Evolutionary conservation across 37 sponge, comb jelly and placozoan genomes (phyloP), one percentile per base, ranked within the genome.

Genomic region (Axinella damicornis): DNA sequence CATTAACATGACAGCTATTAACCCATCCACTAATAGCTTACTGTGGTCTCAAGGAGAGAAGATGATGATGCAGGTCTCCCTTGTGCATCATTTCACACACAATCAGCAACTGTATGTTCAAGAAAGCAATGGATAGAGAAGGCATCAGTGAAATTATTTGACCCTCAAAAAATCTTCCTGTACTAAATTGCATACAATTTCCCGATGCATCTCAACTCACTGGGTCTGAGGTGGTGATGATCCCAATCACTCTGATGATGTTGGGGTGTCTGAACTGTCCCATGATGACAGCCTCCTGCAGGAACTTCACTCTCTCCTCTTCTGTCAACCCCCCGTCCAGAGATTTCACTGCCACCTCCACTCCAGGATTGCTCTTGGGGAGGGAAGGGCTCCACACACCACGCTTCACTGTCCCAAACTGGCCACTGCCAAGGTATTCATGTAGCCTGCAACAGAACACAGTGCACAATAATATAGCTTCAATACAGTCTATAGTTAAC

Each of bases 21-120:
- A n/a, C n/a, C n/a, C n/a, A 46, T 12, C 4, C 46, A 46, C 46
- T 4, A 4, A 46, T 46, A 12, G 9, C 46, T 4, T 77, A 77
- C 77, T 21, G 57, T 1, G 19, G 31, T 2, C 37, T 17, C 1
- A 77, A 5, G 36, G 37, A 17, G 33, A 56, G 62, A 19, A 77
- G 34, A 22, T 62, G 28, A 25, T 62, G 19, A 24, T 38, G 22
- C 0, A 79, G 67, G 36, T 65, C 28, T 52, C 79, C 79, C 38
- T 79, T 79, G 1, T 41, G 53, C 79, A 79, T 79, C 67, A 79
- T 22, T 34, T 79, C 79, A 65, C 39, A 33, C 4, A 79, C 62
- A 53, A 79, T 65, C 54, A 36, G 64, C 15, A 35, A 46, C 79
- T 79, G 66, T 1, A 65, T 14, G 5, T 53, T 24, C 52, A 6